Percentiles rank a stretch among this genome's conserved stretches.
phyloP scores from a whole-genome alignment of 1,140 invertebrate genomes.

The Carposina sasakii region DNA sequence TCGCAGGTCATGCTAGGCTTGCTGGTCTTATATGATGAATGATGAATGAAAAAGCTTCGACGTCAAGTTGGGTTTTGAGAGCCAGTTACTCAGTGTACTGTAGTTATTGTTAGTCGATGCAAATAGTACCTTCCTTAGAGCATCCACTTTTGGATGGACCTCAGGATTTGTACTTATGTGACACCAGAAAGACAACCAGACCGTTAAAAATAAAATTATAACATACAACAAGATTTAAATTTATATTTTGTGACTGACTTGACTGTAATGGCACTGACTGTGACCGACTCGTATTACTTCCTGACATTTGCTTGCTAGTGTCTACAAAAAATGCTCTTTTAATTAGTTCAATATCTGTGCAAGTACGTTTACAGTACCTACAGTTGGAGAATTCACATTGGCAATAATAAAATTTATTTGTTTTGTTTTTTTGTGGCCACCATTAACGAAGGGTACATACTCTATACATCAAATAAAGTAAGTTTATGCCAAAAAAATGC shows the following conservation, averaged over 20 bases:
- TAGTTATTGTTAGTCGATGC: too few relatives aligned
- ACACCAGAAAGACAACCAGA: constrained; percentile 2
- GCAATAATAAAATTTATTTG: constrained; percentile 13
- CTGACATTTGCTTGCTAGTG: too few relatives aligned
- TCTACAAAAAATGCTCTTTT: background rate
- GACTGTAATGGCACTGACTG: constrained; percentile 9
- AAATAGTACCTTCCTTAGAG: constrained; percentile 45
- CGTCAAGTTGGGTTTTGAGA: too few relatives aligned
- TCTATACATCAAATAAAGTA: too few relatives aligned
- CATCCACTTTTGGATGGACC: constrained; percentile 21
- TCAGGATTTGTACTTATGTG: constrained; percentile 1
- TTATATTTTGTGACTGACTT: constrained; percentile 13
- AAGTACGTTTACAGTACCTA: constrained; percentile 9
- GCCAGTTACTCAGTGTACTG: too few relatives aligned
- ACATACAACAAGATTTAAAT: constrained; percentile 15
- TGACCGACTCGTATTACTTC: too few relatives aligned
- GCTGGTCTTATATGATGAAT: too few relatives aligned
- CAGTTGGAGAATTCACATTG: constrained; percentile 14
- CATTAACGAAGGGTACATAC: too few relatives aligned
- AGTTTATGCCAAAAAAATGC: too few relatives aligned
- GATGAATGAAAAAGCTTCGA: too few relatives aligned
- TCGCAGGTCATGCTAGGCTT: too few relatives aligned
- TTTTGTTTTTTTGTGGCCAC: too few relatives aligned
- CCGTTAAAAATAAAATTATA: constrained; percentile 5
- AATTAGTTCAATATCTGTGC: background rate